These are phyloP conservation scores for Centroberyx gerrardi DNA, from an alignment of 2,797 vertebrate species.

Conservation along the genomic window DNA sequence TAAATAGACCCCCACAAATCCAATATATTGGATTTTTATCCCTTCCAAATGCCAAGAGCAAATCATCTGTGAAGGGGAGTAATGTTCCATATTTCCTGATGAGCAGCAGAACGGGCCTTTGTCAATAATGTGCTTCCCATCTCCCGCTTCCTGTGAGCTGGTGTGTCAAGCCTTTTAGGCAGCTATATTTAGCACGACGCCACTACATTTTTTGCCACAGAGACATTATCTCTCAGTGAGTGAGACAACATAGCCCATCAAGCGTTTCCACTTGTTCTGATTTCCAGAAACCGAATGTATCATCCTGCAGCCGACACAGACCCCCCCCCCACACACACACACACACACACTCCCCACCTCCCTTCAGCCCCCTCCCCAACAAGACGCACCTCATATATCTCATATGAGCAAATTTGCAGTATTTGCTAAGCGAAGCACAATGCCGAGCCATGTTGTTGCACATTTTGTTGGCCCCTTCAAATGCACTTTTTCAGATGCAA, in stretches of 20 bases:
- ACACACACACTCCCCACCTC: not conserved
- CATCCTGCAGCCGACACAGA: not conserved
- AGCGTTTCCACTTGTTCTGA: slow-evolving; percentile 14
- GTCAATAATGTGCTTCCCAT: slow-evolving; percentile 77
- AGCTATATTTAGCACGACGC: slow-evolving; percentile 74
- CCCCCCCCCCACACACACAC: too few species aligned
- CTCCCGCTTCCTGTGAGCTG: slow-evolving; percentile 72
- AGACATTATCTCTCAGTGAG: slow-evolving; percentile 58
- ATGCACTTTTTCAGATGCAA: slow-evolving; percentile 87
- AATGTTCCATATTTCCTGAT: slow-evolving; percentile 82
- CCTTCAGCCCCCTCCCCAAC: not conserved
- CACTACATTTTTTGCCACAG: slow-evolving; percentile 57
- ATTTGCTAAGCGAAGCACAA: slow-evolving; percentile 69
- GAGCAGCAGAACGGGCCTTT: slow-evolving; percentile 70
- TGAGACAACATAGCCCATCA: slow-evolving; percentile 44
- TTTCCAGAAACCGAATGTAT: slow-evolving; percentile 13
- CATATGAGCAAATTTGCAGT: slow-evolving; percentile 52
- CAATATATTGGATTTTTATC: slow-evolving; percentile 77
- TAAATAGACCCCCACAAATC: slow-evolving; percentile 76
- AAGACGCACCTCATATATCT: slow-evolving; percentile 33
- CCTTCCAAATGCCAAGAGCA: slow-evolving; percentile 76
- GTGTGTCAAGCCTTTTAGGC: slow-evolving; percentile 76
- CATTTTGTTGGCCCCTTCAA: slow-evolving; percentile 80
- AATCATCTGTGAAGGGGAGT: slow-evolving; percentile 76
- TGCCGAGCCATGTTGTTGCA: slow-evolving; percentile 72